Conservation (phyloP, 2,888 invertebrate genomes). For the Orthosia incerta region DNA sequence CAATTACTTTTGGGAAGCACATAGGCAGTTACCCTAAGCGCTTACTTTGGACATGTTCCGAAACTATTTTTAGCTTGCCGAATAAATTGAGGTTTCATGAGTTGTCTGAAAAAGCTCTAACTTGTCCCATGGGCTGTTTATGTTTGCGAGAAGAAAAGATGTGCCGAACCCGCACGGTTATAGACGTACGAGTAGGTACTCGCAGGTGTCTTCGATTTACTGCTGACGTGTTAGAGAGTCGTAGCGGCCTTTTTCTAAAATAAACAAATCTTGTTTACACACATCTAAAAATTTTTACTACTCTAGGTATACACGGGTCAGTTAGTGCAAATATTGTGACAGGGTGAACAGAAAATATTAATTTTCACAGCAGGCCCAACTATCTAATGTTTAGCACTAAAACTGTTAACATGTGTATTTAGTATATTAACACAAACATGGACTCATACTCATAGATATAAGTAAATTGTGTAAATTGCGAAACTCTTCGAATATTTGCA, state of each 20-base stretch:
- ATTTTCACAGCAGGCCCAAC: neutral
- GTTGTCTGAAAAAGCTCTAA: constrained; percentile 64
- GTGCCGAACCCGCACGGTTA: constrained; percentile 64
- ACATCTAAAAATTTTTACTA: constrained; percentile 16
- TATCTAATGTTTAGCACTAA: neutral
- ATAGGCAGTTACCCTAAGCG: neutral
- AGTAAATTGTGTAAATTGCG: constrained; percentile 24
- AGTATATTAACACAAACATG: constrained; percentile 25
- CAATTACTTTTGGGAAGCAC: constrained; percentile 21
- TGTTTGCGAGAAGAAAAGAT: constrained; percentile 69
- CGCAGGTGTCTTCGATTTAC: constrained; percentile 69
- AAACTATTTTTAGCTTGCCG: constrained; percentile 43
- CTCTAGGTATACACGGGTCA: constrained; percentile 1
- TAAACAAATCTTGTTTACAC: constrained; percentile 59
- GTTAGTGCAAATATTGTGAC: constrained; percentile 19
- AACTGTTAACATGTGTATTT: constrained; percentile 11
- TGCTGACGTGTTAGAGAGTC: constrained; percentile 64
- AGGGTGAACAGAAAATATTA: neutral
- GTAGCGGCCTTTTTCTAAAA: constrained; percentile 56
- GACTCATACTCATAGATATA: constrained; percentile 20
- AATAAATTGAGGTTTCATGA: constrained; percentile 64
- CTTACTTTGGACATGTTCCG: constrained; percentile 39
- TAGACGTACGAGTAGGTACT: constrained; percentile 44
- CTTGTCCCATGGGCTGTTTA: constrained; percentile 68
- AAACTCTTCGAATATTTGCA: constrained; percentile 40